Evolutionary conservation across 1,140 invertebrate genomes (phyloP).

Genomic region (Scaptomyza hsui): DNA sequence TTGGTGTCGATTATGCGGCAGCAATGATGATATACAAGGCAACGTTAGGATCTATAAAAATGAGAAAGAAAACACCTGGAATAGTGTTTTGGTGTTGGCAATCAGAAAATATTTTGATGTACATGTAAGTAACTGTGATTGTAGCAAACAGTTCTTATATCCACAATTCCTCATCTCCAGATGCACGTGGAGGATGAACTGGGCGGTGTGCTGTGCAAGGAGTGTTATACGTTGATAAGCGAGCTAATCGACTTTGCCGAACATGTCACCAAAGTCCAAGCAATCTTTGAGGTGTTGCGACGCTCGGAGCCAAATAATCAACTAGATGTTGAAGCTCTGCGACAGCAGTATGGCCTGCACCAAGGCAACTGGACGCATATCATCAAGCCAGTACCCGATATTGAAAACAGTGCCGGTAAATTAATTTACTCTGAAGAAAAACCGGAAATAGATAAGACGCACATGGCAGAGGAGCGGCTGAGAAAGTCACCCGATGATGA

Average conservation of each 20-base stretch:
- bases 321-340: slow-evolving; percentile 51
- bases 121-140: slow-evolving; percentile 51
- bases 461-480: neutral
- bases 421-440: neutral
- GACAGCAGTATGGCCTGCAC: slow-evolving; percentile 53
- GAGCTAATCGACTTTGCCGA: slow-evolving; percentile 70
- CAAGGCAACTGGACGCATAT: slow-evolving; percentile 65
- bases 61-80: slow-evolving; percentile 39
- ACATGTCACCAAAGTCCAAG: slow-evolving; percentile 72
- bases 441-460: neutral
- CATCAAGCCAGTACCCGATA: slow-evolving; percentile 49
- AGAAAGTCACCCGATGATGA: neutral
- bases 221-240: slow-evolving; percentile 68
- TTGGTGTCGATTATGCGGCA: slow-evolving; percentile 66
- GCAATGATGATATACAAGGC: slow-evolving; percentile 44
- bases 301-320: slow-evolving; percentile 38
- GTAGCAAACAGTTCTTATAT: neutral
- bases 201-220: slow-evolving; percentile 61
- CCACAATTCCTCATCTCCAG: slow-evolving; percentile 29
- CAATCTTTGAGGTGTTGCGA: slow-evolving; percentile 62
- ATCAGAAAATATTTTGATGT: slow-evolving; percentile 75
- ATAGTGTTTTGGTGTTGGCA: slow-evolving; percentile 60
- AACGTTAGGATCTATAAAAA: slow-evolving; percentile 58
- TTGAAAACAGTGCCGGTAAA: neutral
- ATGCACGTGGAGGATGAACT: slow-evolving; percentile 66